Conservation (phyloP, 2,113 vertebrate species). For the Pandion haliaetus region DNA sequence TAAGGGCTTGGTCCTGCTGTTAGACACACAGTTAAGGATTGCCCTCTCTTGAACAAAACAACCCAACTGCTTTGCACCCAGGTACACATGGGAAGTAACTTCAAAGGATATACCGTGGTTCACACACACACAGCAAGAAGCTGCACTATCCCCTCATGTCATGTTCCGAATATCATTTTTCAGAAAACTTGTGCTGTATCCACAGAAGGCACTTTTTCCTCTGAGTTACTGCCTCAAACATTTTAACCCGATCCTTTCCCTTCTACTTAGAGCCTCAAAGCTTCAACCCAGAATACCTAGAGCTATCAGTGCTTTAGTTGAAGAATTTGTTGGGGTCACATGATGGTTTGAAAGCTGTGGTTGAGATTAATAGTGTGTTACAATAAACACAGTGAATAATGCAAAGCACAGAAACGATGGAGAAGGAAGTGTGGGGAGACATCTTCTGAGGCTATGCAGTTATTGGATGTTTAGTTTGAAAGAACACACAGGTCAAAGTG, state of each 20-base stretch:
- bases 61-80: background rate
- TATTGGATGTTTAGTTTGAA: slow-evolving; percentile 49
- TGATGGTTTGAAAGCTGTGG: slow-evolving; percentile 25
- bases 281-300: background rate
- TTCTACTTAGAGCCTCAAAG: background rate
- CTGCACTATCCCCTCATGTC: background rate
- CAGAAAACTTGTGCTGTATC: background rate
- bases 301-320: background rate
- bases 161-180: background rate
- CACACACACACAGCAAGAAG: background rate
- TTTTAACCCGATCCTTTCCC: background rate
- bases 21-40: background rate
- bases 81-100: background rate
- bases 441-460: background rate
- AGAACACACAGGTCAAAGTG: background rate
- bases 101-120: background rate
- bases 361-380: slow-evolving; percentile 52
- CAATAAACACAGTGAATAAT: slow-evolving; percentile 53
- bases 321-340: slow-evolving; percentile 4
- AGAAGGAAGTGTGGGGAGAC: background rate
- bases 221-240: background rate
- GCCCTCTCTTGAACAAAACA: background rate
- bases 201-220: background rate
- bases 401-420: slow-evolving; percentile 5
- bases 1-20: background rate